A percentile compares a stretch with the other conserved stretches of the same genome.
phyloP scores from a whole-genome alignment of 2,113 vertebrate genomes.

The Sinocyclocheilus rhinocerous region DNA sequence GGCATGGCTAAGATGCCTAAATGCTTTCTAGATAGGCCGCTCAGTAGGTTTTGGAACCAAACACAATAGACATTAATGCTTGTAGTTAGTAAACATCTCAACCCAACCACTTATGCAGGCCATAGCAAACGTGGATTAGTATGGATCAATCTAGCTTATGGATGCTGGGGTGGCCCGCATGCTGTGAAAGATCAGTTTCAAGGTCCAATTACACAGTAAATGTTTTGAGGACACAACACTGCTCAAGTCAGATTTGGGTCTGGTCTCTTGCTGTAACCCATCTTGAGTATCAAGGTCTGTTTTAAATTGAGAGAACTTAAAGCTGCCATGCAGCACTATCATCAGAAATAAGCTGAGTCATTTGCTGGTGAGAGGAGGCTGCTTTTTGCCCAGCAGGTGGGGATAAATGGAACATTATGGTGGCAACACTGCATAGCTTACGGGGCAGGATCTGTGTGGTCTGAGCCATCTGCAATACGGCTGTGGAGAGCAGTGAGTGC shows the following conservation, averaged over 20 bases:
- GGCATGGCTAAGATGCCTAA: no score
- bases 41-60: no score
- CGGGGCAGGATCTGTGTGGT: constrained; percentile 44
- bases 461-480: not conserved
- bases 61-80: no score
- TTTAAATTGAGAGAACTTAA: not conserved
- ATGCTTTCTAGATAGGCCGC: no score
- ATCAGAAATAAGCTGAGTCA: constrained; percentile 18
- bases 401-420: constrained; percentile 41
- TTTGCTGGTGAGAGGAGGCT: constrained; percentile 9
- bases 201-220: not conserved
- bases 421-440: constrained; percentile 32
- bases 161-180: not conserved
- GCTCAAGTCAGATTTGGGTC: not conserved
- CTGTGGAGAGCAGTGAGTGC: constrained; percentile 46
- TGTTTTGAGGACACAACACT: not conserved
- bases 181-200: not conserved
- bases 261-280: not conserved
- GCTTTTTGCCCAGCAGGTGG: constrained; percentile 50
- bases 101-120: not conserved
- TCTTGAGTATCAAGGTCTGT: not conserved
- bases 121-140: not conserved
- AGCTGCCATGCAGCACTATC: not conserved
- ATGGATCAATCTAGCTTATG: not conserved
- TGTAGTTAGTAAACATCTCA: not conserved